Percentiles rank a stretch among this genome's conserved stretches.
phyloP scores from a whole-genome alignment of 2,797 vertebrate species.

The Erpetoichthys calabaricus region DNA sequence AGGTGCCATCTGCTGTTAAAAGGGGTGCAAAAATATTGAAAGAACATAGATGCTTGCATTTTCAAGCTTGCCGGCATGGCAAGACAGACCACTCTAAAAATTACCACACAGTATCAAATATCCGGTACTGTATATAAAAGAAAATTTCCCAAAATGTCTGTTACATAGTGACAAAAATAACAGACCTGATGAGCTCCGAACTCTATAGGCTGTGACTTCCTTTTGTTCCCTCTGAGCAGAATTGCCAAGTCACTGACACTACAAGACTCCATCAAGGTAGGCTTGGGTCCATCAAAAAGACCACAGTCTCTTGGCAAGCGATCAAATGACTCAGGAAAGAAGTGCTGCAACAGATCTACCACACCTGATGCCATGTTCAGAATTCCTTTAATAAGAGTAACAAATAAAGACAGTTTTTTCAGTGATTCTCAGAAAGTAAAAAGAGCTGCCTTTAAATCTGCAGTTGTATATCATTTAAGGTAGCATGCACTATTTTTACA shows the following conservation, averaged over 20 bases:
- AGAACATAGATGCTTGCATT: too few relatives aligned
- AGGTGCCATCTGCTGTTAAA: too few relatives aligned
- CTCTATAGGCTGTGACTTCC: conserved; percentile 62
- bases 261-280: conserved; percentile 52
- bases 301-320: conserved; percentile 53
- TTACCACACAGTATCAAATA: too few relatives aligned
- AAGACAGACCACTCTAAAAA: too few relatives aligned
- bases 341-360: conserved; percentile 56
- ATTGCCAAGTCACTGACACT: conserved; percentile 59
- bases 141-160: not conserved
- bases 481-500: not conserved
- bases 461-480: not conserved
- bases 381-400: conserved; percentile 37
- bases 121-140: not conserved
- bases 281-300: conserved; percentile 56
- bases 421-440: not conserved
- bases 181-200: conserved; percentile 64
- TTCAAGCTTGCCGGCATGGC: too few relatives aligned
- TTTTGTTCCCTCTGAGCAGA: conserved; percentile 56
- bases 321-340: conserved; percentile 63
- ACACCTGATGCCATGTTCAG: conserved; percentile 54
- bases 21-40: too few relatives aligned
- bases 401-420: not conserved
- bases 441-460: not conserved
- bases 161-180: not conserved